Conservation (phyloP, 2,797 vertebrate species). For the Danio kyathit region DNA sequence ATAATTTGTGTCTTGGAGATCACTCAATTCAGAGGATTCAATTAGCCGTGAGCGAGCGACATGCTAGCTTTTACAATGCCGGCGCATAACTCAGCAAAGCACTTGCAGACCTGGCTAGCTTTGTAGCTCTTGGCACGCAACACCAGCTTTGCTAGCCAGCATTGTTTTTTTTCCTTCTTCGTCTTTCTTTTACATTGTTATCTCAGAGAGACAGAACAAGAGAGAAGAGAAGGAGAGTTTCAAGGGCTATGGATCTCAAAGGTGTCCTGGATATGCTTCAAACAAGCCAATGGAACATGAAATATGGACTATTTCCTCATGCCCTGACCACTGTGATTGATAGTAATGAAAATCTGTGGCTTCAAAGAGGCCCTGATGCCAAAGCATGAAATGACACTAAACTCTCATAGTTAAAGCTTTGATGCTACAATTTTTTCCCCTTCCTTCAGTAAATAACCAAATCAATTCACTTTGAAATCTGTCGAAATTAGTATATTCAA, state of each 20-base stretch:
- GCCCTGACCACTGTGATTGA: neutral
- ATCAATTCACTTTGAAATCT: too few species aligned
- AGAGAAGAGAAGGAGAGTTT: conserved; percentile 38
- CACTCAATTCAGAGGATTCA: conserved; percentile 75
- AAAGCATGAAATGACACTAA: conserved; percentile 11
- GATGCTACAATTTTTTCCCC: neutral
- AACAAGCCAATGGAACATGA: conserved; percentile 49
- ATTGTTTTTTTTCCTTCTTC: conserved; percentile 46
- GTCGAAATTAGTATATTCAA: too few species aligned
- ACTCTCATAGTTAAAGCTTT: neutral
- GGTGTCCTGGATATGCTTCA: conserved; percentile 56
- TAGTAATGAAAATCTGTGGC: conserved; percentile 8
- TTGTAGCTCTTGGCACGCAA: conserved; percentile 54
- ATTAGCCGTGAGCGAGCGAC: conserved; percentile 73
- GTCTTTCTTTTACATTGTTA: conserved; percentile 31
- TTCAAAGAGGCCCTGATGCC: neutral
- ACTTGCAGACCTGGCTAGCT: conserved; percentile 54
- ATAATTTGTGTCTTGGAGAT: conserved; percentile 69
- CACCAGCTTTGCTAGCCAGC: conserved; percentile 48
- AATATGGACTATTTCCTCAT: conserved; percentile 2
- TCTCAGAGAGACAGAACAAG: conserved; percentile 45
- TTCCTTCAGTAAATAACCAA: neutral
- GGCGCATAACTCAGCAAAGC: conserved; percentile 60
- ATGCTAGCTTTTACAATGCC: conserved; percentile 63
- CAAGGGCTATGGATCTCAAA: conserved; percentile 53